phyloP scores from a whole-genome alignment of 2,113 vertebrate species.

The Rousettus leschenaultii region DNA sequence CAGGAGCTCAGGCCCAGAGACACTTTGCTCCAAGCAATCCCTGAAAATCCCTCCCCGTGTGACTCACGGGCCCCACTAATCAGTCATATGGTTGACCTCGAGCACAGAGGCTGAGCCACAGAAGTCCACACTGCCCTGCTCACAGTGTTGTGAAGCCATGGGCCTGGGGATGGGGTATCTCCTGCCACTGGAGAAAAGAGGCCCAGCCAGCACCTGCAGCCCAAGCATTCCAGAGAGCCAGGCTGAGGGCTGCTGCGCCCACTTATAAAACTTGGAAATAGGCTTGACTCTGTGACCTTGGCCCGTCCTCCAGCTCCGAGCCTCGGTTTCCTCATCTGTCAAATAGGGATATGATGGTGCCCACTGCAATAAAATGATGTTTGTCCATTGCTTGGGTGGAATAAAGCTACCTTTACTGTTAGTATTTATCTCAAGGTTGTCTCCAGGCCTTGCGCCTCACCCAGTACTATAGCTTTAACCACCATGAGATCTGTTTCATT shows the following conservation, averaged over 20 bases:
- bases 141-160: background rate
- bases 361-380: background rate
- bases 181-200: background rate
- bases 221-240: background rate
- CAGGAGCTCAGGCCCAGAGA: background rate
- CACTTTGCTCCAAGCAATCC: background rate
- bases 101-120: background rate
- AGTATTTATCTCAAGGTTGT: background rate
- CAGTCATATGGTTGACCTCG: background rate
- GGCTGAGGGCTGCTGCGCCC: background rate
- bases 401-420: background rate
- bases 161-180: background rate
- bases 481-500: background rate
- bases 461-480: background rate
- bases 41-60: conserved; percentile 7
- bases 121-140: background rate
- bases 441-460: background rate
- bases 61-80: background rate
- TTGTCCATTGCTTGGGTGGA: background rate
- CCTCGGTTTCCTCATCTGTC: background rate
- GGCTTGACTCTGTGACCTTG: background rate
- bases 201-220: background rate
- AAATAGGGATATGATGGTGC: background rate
- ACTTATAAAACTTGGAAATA: background rate
- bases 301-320: background rate